A percentile compares a stretch with the other conserved stretches of the same genome.
Evolutionary conservation across 2,113 vertebrate genomes (phyloP).

Genomic region (Collichthys lucidus): DNA sequence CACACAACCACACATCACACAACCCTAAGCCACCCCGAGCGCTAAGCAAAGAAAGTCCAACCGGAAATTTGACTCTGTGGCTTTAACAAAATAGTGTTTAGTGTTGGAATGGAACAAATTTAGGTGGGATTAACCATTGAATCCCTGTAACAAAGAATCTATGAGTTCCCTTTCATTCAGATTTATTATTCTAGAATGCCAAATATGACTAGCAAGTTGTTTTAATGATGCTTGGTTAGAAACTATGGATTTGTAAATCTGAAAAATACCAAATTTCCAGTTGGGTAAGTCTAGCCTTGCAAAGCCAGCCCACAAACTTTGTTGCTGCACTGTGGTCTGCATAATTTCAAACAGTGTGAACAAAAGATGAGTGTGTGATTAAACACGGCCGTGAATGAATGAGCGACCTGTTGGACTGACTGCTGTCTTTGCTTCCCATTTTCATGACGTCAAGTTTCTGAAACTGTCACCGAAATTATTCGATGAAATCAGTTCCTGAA

Average conservation of each 20-base stretch:
- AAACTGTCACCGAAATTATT: neutral
- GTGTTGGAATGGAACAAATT: neutral
- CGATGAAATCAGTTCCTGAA: neutral
- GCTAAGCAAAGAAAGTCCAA: constrained; percentile 30
- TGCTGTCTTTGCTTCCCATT: neutral
- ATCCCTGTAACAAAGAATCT: neutral
- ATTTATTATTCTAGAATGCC: neutral
- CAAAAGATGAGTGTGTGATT: neutral
- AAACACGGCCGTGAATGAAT: neutral
- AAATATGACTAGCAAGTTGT: neutral
- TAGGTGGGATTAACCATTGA: neutral
- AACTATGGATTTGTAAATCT: neutral
- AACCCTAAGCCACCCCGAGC: constrained; percentile 40
- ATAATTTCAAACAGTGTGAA: neutral
- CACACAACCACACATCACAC: constrained; percentile 72
- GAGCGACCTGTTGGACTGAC: neutral
- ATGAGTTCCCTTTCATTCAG: neutral
- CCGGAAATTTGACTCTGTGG: constrained; percentile 26
- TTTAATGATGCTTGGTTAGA: neutral
- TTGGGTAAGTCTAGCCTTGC: neutral
- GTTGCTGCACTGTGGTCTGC: neutral
- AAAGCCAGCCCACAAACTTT: constrained; percentile 30
- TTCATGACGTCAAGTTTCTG: neutral
- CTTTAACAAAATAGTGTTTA: neutral
- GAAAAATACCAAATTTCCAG: constrained; percentile 14